A percentile compares a stretch with the other conserved stretches of the same genome.
Evolutionary conservation across 1,140 invertebrate genomes (phyloP).

Genomic region (Lycorma delicatula): DNA sequence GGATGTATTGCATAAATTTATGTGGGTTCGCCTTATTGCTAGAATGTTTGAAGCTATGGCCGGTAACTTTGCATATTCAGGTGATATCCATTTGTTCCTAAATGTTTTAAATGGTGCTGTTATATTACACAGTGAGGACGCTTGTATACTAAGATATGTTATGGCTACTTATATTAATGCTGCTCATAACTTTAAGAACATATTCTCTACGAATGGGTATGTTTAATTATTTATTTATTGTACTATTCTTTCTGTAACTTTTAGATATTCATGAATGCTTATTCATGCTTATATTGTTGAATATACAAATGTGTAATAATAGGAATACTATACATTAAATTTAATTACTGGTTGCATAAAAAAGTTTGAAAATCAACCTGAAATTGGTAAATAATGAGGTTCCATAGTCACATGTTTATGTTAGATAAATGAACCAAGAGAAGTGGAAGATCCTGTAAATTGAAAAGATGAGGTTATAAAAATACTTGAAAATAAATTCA

Average conservation of each 20-base stretch:
- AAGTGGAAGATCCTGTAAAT: too few relatives aligned
- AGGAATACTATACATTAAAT: too few relatives aligned
- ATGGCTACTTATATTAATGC: conserved; percentile 96
- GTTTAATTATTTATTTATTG: too few relatives aligned
- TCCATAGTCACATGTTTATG: too few relatives aligned
- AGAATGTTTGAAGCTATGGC: conserved; percentile 99
- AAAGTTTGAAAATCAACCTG: too few relatives aligned
- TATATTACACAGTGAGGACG: conserved; percentile 94
- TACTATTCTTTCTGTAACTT: neutral
- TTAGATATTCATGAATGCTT: neutral
- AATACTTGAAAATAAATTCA: too few relatives aligned
- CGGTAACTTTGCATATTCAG: conserved; percentile 94
- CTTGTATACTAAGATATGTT: conserved; percentile 88
- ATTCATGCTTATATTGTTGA: neutral
- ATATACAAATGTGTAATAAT: neutral
- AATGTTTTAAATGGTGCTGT: conserved; percentile 96
- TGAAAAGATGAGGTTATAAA: too few relatives aligned
- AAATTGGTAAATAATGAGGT: too few relatives aligned
- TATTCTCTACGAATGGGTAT: conserved; percentile 94
- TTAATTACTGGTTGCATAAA: too few relatives aligned
- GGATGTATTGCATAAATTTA: conserved; percentile 96
- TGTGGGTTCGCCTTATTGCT: conserved; percentile 94
- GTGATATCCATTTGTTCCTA: conserved; percentile 94
- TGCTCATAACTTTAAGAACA: conserved; percentile 96
- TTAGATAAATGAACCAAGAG: too few relatives aligned